Conservation (phyloP, 2,797 vertebrate species). For the Coreius guichenoti region DNA sequence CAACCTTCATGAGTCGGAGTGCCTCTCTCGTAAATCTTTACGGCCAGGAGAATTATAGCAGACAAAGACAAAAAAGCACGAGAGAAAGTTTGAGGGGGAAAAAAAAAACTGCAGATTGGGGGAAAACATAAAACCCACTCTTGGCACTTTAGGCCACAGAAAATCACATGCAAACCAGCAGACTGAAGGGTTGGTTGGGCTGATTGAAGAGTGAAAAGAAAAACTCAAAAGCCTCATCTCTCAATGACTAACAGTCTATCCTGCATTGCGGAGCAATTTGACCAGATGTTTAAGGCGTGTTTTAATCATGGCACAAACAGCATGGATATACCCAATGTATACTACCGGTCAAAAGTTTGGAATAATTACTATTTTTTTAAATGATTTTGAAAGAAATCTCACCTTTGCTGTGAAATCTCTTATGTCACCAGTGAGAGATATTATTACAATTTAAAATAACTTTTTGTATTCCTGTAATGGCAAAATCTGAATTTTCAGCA, state of each 20-base stretch:
- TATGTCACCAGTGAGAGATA: not conserved
- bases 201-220: constrained; percentile 48
- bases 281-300: not conserved
- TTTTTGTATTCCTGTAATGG: too few species aligned
- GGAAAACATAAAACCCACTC: constrained; percentile 63
- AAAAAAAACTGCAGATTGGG: constrained; percentile 60
- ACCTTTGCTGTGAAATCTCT: too few species aligned
- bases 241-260: constrained; percentile 42
- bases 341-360: not conserved
- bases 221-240: constrained; percentile 20
- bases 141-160: constrained; percentile 66
- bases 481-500: not conserved
- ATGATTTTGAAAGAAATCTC: too few species aligned
- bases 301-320: not conserved
- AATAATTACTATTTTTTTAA: not conserved
- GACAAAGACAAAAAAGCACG: constrained; percentile 40
- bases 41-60: constrained; percentile 63
- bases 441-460: not conserved
- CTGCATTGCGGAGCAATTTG: not conserved
- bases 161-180: constrained; percentile 72
- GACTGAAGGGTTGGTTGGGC: constrained; percentile 55
- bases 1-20: constrained; percentile 57
- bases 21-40: constrained; percentile 70
- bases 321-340: not conserved
- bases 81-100: constrained; percentile 33